These are phyloP conservation scores for Tympanoctomys barrerae DNA, from an alignment of 2,797 vertebrate genomes.

Conservation along the genomic window DNA sequence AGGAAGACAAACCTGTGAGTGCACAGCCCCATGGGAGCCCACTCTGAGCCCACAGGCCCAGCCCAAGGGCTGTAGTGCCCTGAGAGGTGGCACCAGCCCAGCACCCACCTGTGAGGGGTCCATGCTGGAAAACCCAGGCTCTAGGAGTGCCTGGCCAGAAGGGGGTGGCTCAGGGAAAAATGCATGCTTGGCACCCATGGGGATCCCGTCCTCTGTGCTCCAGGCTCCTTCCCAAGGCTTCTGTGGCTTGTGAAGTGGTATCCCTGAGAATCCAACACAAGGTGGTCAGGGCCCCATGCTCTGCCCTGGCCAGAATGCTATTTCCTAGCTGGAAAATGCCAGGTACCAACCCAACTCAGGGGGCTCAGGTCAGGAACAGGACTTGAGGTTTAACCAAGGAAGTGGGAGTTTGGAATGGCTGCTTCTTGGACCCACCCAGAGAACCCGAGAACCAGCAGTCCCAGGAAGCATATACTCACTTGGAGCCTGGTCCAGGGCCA, in stretches of 20 bases:
- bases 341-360: neutral
- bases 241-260: slow-evolving; percentile 91
- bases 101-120: slow-evolving; percentile 84
- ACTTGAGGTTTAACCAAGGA: neutral
- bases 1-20: neutral
- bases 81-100: neutral
- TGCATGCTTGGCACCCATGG: slow-evolving; percentile 87
- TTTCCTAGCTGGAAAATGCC: neutral
- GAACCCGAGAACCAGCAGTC: neutral
- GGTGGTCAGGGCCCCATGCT: neutral
- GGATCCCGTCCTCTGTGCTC: slow-evolving; percentile 87
- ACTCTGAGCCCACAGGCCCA: neutral
- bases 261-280: slow-evolving; percentile 87
- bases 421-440: neutral
- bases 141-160: slow-evolving; percentile 86
- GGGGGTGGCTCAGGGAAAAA: slow-evolving; percentile 83
- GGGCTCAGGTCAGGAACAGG: neutral
- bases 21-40: neutral
- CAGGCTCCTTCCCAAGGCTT: slow-evolving; percentile 91
- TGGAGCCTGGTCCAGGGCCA: neutral
- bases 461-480: slow-evolving; percentile 86
- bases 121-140: slow-evolving; percentile 86
- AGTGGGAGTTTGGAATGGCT: neutral
- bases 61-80: neutral
- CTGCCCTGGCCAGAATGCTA: neutral